Base-by-base conservation (phyloP, 2,888 invertebrate genomes). In the Drosophila pseudotalamancana region DNA sequence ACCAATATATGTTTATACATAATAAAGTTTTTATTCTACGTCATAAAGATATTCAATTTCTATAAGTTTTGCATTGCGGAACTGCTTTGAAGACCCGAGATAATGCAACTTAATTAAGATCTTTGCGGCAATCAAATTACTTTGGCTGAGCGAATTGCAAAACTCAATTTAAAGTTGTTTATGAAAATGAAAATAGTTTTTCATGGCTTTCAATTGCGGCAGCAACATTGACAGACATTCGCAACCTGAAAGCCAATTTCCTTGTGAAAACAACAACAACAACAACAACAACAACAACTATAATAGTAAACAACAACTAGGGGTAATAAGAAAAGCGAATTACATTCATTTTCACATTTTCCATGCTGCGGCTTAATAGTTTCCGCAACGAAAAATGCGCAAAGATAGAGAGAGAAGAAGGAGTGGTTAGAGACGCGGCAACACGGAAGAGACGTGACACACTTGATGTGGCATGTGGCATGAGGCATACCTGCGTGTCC, bases 291-390 rank as follows among this genome's bases (percentile, higher is more conserved):
- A 21, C 12, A 8, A 67, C 67, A 27, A 21, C 40, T 31, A 16
- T 23, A 32, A 39, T 63, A 18, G 34, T 19, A 42, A 45, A 32
- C 23, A 23, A 29, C 27, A 27, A 14, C 34, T 14, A n/a, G n/a
- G n/a, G n/a, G n/a, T n/a, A 39, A 45, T 60, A 42, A 51, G 46
- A 62, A 35, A 53, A 61, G 50, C 49, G 70, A 77, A 82, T 78
- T 86, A 61, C 66, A 72, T 86, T 75, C 68, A 80, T 84, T 86
- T 89, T 77, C 80, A 73, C 86, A 89, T 87, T 73, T 77, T 77
- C 67, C 76, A 80, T 69, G 74, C 65, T 72, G 67, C 68, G 54
- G 51, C 73, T 72, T 81, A 87, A 78, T 72, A 81, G 85, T 87
- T 87, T 78, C 69, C 81, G 79, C 83, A 68, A 48, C 45, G 31